These are phyloP conservation scores for Pandion haliaetus DNA, from an alignment of 2,113 vertebrate species.

Conservation along the genomic window DNA sequence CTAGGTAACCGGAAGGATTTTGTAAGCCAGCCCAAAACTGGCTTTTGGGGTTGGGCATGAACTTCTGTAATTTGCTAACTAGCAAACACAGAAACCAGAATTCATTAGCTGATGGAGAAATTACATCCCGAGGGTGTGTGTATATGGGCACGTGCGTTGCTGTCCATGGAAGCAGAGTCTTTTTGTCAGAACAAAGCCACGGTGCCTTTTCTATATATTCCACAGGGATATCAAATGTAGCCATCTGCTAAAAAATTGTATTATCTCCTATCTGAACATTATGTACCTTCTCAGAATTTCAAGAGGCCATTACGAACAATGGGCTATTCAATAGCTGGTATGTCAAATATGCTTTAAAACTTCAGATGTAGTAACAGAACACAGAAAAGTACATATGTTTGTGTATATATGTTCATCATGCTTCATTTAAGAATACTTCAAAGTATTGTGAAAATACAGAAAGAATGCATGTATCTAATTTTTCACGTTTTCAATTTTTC, in stretches of 20 bases:
- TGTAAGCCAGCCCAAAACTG: background rate
- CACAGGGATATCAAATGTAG: background rate
- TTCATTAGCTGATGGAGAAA: background rate
- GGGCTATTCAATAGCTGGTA: background rate
- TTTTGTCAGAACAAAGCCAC: background rate
- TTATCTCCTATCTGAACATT: background rate
- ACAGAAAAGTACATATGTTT: background rate
- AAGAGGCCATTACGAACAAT: background rate
- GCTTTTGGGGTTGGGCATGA: background rate
- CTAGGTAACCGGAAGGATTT: background rate
- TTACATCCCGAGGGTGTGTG: background rate
- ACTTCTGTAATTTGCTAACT: background rate
- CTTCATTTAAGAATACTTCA: background rate
- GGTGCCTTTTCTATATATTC: background rate
- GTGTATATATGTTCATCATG: background rate
- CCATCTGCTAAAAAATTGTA: background rate
- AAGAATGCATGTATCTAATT: background rate
- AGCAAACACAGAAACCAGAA: background rate
- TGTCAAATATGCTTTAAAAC: background rate
- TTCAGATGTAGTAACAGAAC: background rate
- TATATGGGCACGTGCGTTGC: accelerated
- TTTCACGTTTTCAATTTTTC: background rate
- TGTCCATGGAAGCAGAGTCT: background rate
- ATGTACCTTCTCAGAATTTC: background rate
- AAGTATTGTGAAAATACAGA: background rate